Evolutionary conservation across 2,888 invertebrate genomes (phyloP).

Genomic region (Tipula confusa): DNA sequence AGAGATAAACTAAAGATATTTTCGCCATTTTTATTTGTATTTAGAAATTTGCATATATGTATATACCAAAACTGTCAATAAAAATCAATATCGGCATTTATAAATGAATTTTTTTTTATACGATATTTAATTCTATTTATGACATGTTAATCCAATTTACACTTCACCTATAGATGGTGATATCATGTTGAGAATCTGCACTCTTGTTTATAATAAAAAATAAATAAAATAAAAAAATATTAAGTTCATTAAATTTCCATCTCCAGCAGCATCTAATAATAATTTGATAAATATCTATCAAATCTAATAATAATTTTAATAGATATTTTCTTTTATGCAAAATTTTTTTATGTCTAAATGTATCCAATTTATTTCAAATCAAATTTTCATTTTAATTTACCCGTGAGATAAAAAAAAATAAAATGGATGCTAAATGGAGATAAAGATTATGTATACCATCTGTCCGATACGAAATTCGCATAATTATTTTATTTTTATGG

Average conservation of each 20-base stretch:
- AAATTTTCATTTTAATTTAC: not conserved
- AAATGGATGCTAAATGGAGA: not conserved
- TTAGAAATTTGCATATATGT: not conserved
- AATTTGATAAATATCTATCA: no score
- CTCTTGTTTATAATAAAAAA: not conserved
- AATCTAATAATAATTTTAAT: not conserved
- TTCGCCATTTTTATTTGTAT: not conserved
- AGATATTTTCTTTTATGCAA: not conserved
- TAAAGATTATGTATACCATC: not conserved
- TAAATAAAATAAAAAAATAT: not conserved
- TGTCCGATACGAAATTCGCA: not conserved
- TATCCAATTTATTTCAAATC: not conserved
- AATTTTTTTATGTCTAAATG: not conserved
- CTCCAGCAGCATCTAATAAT: not conserved
- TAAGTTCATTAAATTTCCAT: not conserved
- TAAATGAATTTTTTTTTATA: not conserved
- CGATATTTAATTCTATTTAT: not conserved
- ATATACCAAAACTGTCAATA: not conserved
- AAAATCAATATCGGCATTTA: not conserved
- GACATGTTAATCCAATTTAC: not conserved
- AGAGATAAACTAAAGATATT: not conserved
- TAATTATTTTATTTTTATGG: constrained; percentile 20
- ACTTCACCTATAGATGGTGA: not conserved
- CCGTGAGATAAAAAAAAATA: not conserved
- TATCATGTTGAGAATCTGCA: not conserved